phyloP scores from a whole-genome alignment of 2,888 invertebrate genomes.

The Hybos culiciformis region DNA sequence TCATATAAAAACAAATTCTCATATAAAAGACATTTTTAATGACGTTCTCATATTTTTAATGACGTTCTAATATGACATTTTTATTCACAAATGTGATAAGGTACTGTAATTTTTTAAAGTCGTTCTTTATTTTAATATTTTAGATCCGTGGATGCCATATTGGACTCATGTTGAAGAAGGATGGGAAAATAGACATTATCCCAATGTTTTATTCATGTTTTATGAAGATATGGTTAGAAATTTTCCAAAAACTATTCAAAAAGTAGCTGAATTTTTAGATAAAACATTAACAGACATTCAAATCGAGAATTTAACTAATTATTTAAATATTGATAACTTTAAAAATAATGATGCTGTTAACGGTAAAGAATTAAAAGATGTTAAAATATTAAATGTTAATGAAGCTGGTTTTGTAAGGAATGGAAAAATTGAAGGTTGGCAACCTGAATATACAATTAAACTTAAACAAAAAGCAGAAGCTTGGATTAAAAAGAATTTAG shows the following conservation, averaged over 20 bases:
- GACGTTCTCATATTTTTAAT: too few relatives aligned
- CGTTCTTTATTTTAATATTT: conserved; percentile 11
- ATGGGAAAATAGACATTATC: conserved; percentile 48
- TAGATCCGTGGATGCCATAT: conserved; percentile 62
- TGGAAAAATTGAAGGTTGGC: conserved; percentile 57
- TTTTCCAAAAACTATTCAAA: conserved; percentile 41
- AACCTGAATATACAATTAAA: conserved; percentile 53
- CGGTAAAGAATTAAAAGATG: conserved; percentile 45
- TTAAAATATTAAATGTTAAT: conserved; percentile 44
- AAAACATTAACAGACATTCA: conserved; percentile 45
- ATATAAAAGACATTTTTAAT: too few relatives aligned
- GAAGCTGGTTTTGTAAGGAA: conserved; percentile 48
- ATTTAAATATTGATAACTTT: conserved; percentile 71
- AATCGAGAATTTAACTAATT: conserved; percentile 46
- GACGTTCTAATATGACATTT: too few relatives aligned
- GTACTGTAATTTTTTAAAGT: too few relatives aligned
- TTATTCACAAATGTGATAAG: too few relatives aligned
- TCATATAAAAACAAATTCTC: too few relatives aligned
- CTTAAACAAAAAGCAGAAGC: conserved; percentile 49
- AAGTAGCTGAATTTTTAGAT: conserved; percentile 47
- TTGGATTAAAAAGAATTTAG: conserved; percentile 54
- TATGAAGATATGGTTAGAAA: conserved; percentile 67
- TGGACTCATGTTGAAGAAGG: conserved; percentile 69
- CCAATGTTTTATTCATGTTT: conserved; percentile 60
- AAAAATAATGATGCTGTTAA: conserved; percentile 70